A percentile compares a stretch with the other conserved stretches of the same genome.
Evolutionary conservation across 1,140 invertebrate genomes (phyloP).

Genomic region (Phthorimaea operculella): DNA sequence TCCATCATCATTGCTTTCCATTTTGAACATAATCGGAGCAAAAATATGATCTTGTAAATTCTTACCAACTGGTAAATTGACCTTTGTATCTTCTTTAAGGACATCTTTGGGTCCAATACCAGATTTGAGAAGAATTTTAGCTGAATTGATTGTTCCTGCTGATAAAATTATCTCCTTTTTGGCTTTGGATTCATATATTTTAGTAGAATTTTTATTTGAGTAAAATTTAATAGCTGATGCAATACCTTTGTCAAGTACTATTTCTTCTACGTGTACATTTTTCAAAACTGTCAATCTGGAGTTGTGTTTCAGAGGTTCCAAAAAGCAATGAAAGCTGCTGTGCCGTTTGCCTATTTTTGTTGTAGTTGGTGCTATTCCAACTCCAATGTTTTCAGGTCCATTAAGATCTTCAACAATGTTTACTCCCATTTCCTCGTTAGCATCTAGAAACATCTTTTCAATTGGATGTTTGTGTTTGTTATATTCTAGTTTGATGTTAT

Average conservation of each 20-base stretch:
- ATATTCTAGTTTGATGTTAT: slow-evolving; percentile 3
- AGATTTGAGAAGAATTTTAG: slow-evolving; percentile 65
- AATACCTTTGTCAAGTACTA: slow-evolving; percentile 35
- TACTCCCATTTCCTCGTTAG: slow-evolving; percentile 7
- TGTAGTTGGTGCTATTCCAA: slow-evolving; percentile 4
- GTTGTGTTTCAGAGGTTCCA: slow-evolving; percentile 62
- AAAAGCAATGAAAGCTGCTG: slow-evolving; percentile 8
- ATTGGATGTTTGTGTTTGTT: slow-evolving; percentile 8
- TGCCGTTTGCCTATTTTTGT: slow-evolving; percentile 4
- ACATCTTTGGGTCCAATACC: slow-evolving; percentile 57
- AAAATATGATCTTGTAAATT: slow-evolving; percentile 75
- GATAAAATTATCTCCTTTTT: slow-evolving; percentile 69
- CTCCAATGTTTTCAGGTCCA: slow-evolving; percentile 2
- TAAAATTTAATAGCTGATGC: slow-evolving; percentile 41
- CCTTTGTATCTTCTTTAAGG: slow-evolving; percentile 41
- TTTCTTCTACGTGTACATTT: slow-evolving; percentile 30
- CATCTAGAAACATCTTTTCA: slow-evolving; percentile 7
- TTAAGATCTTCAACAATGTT: background rate
- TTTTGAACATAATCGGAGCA: background rate
- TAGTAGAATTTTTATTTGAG: slow-evolving; percentile 33
- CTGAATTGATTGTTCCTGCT: slow-evolving; percentile 67
- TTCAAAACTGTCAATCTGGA: slow-evolving; percentile 69
- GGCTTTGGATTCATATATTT: slow-evolving; percentile 35
- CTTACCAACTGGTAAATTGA: slow-evolving; percentile 75
- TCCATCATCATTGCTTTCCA: background rate